These are phyloP conservation scores for Alaudala cheleensis DNA, from an alignment of 2,113 vertebrate species.

Conservation along the genomic window DNA sequence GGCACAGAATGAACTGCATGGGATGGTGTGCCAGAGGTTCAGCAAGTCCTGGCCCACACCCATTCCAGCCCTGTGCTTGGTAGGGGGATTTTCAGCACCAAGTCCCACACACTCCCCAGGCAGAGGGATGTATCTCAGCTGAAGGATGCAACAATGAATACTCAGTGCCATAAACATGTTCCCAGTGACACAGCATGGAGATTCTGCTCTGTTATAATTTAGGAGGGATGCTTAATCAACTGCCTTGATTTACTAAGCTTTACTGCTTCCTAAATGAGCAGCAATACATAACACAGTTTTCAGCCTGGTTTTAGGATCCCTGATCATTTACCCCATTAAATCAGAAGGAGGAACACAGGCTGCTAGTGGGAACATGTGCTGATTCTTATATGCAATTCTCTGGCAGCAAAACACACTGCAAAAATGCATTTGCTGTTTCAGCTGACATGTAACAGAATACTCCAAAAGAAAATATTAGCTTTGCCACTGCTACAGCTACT, in stretches of 20 bases:
- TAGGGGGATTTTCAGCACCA: not conserved
- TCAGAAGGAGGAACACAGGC: not conserved
- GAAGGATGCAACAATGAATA: not conserved
- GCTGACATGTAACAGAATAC: slow-evolving; percentile 19
- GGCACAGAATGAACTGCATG: not conserved
- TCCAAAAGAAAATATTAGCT: slow-evolving; percentile 26
- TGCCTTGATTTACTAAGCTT: slow-evolving; percentile 12
- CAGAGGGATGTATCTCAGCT: not conserved
- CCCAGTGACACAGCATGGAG: not conserved
- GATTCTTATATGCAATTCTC: slow-evolving; percentile 2
- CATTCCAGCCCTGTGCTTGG: fast-evolving
- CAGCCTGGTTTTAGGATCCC: not conserved
- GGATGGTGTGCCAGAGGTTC: not conserved
- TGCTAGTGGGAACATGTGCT: not conserved
- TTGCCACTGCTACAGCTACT: slow-evolving; percentile 8
- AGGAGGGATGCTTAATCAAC: slow-evolving; percentile 30
- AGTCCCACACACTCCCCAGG: not conserved
- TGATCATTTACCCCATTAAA: slow-evolving; percentile 31
- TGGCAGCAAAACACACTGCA: slow-evolving; percentile 44
- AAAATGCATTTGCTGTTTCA: slow-evolving; percentile 18
- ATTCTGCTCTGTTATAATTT: not conserved
- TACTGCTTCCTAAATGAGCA: slow-evolving; percentile 1
- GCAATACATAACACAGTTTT: not conserved
- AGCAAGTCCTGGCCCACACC: not conserved
- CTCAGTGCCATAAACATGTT: not conserved